Base-by-base conservation (phyloP, 2,113 vertebrate species). In the Tragelaphus imberbis region DNA sequence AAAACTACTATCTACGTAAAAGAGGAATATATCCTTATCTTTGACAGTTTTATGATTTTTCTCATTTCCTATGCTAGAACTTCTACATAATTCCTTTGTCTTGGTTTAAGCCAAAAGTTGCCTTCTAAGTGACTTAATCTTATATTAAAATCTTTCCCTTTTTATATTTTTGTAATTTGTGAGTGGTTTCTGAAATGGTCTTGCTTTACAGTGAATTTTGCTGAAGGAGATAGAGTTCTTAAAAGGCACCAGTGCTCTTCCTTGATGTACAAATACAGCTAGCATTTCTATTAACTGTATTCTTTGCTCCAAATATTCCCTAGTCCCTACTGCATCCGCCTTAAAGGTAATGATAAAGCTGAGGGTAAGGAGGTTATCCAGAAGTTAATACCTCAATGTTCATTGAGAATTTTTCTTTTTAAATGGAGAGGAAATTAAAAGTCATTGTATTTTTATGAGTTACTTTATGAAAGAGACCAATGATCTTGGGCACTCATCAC, bases 11-110 rank as follows among this genome's bases (percentile, higher is more conserved):
- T 75, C 12, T 94, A 30, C 3, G 27, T 19, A 59, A 90, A 89
- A 91, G n/a, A 97, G 17, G 8, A 68, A 75, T 17, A 2, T 94
- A 28, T 65, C 25, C 30, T 63, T 82, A 47, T 80, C 33, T 89
- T 94, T 93, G 56, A 77, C 5, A 92, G 61, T 95, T 86, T 91
- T 89, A 82, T 59, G 19, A 23, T 82, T 94, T 96, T 68, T 95
- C 53, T 84, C n/a, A 59, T 85, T 94, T 96, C 28, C 47, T 94
- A 23, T 2, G 40, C 11, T 94, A 94, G 68, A 96, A 87, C 28
- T 0, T 79, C 47, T 47, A 21, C 1, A 16, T 53, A 53, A 63
- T 87, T 81, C 51, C 9, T 10, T 82, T 90, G 14, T 94, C 44
- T 94, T 25, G 6, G 25, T 80, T 95, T 77, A 47, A 44, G 44